Evolutionary conservation across 2,797 vertebrate species (phyloP).

Genomic region (Girardinus metallicus): DNA sequence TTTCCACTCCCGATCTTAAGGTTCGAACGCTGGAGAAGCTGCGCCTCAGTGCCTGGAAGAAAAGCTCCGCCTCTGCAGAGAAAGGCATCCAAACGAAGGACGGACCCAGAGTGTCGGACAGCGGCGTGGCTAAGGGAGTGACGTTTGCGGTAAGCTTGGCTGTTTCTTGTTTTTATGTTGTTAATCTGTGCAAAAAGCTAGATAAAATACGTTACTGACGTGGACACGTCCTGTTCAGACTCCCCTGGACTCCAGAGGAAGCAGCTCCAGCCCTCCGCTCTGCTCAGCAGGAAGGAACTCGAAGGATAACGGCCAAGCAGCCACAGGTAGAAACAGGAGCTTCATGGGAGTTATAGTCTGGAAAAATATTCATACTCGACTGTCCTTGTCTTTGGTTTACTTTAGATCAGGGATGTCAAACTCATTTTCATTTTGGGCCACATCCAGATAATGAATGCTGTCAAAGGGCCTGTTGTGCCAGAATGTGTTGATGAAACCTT

Average conservation of each 20-base stretch:
- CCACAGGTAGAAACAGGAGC: conserved; percentile 71
- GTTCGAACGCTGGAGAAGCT: conserved; percentile 88
- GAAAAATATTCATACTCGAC: background rate
- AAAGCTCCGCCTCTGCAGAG: conserved; percentile 45
- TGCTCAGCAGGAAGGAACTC: conserved; percentile 61
- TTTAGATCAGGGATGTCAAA: no score
- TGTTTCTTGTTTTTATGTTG: background rate
- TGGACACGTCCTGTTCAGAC: conserved; percentile 72
- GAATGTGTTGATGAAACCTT: no score
- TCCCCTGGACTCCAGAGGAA: conserved; percentile 65
- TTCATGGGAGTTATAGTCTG: background rate
- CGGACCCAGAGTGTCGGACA: conserved; percentile 35
- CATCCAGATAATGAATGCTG: no score
- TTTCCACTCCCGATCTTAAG: conserved; percentile 28
- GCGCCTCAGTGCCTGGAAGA: conserved; percentile 89
- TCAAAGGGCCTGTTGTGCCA: no score
- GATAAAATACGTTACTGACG: no score
- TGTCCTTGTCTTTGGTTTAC: background rate
- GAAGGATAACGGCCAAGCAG: conserved; percentile 56
- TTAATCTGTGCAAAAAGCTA: background rate
- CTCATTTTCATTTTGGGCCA: no score
- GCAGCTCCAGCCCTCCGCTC: conserved; percentile 51
- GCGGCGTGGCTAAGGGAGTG: conserved; percentile 57
- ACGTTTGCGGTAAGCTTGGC: conserved; percentile 79
- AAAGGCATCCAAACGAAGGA: conserved; percentile 55